A percentile compares a stretch with the other conserved stretches of the same genome.
These are phyloP conservation scores for Rhynchomys soricoides DNA, from an alignment of 2,113 vertebrate species.

Conservation along the genomic window DNA sequence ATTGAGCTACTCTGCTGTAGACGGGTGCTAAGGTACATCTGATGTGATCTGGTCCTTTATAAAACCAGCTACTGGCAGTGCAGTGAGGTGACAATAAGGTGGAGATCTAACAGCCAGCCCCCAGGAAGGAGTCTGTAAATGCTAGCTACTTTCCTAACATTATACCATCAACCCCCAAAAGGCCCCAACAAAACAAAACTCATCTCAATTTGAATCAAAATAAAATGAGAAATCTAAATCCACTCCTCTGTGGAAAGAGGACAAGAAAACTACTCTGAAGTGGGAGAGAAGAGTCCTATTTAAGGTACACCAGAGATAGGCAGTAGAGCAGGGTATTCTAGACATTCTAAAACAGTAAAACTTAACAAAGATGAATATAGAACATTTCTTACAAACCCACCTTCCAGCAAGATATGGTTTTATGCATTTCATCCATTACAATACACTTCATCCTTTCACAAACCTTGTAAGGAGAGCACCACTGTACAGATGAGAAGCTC, in stretches of 20 bases:
- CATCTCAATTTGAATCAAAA: background rate
- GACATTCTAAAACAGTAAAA: constrained; percentile 5
- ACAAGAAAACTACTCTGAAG: background rate
- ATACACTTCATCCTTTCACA: constrained; percentile 17
- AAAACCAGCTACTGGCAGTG: background rate
- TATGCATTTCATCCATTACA: background rate
- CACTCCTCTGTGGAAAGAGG: constrained; percentile 26
- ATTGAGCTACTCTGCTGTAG: background rate
- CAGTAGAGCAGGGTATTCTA: constrained; percentile 10
- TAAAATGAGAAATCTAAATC: constrained; percentile 41
- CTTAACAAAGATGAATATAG: constrained; percentile 28
- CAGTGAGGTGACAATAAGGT: background rate
- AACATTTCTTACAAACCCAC: background rate
- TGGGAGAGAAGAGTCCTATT: background rate
- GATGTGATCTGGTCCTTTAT: background rate
- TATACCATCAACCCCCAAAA: constrained; percentile 32
- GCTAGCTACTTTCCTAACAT: constrained; percentile 32
- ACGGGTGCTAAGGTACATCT: background rate
- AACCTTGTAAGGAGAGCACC: background rate
- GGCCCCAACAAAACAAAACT: background rate
- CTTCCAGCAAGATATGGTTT: background rate
- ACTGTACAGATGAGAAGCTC: constrained; percentile 22
- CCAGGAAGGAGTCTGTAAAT: background rate
- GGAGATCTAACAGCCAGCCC: background rate
- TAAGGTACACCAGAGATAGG: background rate